Evolutionary conservation across 2,797 vertebrate species (phyloP).

Genomic region (Leucoraja ocellata): DNA sequence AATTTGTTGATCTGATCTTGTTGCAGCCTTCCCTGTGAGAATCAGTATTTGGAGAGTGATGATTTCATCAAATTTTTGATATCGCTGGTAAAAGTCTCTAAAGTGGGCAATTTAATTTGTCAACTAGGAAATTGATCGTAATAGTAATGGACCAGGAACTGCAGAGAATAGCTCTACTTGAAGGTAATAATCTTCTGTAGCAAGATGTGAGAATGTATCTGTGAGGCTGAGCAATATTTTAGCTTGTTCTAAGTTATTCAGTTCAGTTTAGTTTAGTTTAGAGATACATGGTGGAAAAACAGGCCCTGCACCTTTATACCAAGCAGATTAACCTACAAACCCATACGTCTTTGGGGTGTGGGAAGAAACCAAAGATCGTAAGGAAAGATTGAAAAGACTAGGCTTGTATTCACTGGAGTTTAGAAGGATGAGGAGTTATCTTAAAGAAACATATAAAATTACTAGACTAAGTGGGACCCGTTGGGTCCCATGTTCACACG

Average conservation of each 20-base stretch:
- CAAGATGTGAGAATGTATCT: neutral
- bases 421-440: too few relatives aligned
- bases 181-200: neutral
- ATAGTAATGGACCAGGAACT: neutral
- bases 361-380: too few relatives aligned
- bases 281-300: too few relatives aligned
- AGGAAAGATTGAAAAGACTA: too few relatives aligned
- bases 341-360: too few relatives aligned
- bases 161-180: neutral
- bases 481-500: too few relatives aligned
- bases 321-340: too few relatives aligned
- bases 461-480: too few relatives aligned
- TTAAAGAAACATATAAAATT: too few relatives aligned
- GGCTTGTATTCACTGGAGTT: too few relatives aligned
- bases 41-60: neutral
- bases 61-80: neutral
- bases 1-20: neutral
- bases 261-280: too few relatives aligned
- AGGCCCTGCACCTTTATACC: too few relatives aligned
- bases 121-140: neutral
- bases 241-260: neutral
- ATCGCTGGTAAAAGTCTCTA: neutral
- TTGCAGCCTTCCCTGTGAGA: constrained; percentile 2
- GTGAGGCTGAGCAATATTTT: neutral
- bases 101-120: neutral